Evolutionary conservation across 2,888 invertebrate genomes (phyloP).

Genomic region (Pseudolycoriella hygida): DNA sequence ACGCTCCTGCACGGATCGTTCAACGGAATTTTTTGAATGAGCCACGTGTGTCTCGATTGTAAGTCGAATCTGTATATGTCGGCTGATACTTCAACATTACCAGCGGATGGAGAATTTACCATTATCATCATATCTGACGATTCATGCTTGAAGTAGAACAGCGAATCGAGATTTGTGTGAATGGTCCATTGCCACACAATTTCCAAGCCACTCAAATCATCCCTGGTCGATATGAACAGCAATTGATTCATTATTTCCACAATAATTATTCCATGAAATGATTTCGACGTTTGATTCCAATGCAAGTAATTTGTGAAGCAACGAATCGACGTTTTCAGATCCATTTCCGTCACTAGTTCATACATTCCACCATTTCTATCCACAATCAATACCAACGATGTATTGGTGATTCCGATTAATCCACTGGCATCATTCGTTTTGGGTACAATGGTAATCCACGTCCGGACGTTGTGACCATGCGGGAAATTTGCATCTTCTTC

Average conservation of each 20-base stretch:
- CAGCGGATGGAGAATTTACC: constrained; percentile 12
- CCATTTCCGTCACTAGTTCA: not conserved
- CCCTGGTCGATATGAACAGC: constrained; percentile 17
- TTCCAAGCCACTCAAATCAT: constrained; percentile 8
- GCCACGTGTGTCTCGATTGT: constrained; percentile 19
- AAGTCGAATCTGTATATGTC: constrained; percentile 22
- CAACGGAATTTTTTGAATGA: constrained; percentile 21
- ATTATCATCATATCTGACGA: constrained; percentile 17
- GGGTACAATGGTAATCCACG: constrained; percentile 15
- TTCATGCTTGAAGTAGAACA: constrained; percentile 17
- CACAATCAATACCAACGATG: constrained; percentile 17
- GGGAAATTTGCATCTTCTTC: constrained; percentile 20
- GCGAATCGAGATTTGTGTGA: constrained; percentile 13
- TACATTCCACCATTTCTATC: constrained; percentile 8
- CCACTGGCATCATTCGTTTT: not conserved
- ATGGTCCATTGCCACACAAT: constrained; percentile 21
- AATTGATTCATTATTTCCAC: constrained; percentile 15
- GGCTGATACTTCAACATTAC: constrained; percentile 11
- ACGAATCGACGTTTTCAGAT: constrained; percentile 4
- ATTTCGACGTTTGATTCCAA: constrained; percentile 17
- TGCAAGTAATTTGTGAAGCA: constrained; percentile 16
- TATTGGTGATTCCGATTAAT: constrained; percentile 18
- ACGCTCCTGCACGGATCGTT: constrained; percentile 15
- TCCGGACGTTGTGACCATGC: constrained; percentile 17
- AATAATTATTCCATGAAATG: constrained; percentile 16